A percentile compares a stretch with the other conserved stretches of the same genome.
Conservation (phyloP, 1,140 invertebrate species). For the Caenorhabditis inopinata region DNA sequence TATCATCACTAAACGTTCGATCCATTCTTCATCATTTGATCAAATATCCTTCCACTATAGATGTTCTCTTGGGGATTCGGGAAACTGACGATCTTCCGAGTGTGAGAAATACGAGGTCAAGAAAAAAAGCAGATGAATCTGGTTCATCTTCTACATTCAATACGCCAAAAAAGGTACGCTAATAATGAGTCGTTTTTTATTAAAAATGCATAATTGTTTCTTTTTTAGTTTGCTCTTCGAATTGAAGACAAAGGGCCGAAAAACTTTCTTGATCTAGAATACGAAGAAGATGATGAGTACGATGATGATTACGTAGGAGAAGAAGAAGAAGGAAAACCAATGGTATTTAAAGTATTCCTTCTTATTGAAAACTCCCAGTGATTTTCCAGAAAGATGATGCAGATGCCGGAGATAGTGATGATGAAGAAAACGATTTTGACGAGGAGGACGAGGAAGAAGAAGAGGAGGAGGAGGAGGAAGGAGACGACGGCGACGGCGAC, state of each 20-base stretch:
- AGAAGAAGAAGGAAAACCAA: too few species aligned
- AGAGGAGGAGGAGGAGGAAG: constrained; percentile 46
- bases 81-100: neutral
- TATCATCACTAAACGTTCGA: neutral
- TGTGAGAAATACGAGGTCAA: neutral
- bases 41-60: neutral
- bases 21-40: constrained; percentile 27
- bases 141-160: neutral
- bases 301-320: constrained; percentile 12
- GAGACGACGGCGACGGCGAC: too few species aligned
- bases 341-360: too few species aligned
- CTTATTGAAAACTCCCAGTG: too few species aligned
- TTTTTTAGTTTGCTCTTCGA: neutral
- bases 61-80: neutral
- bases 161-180: neutral
- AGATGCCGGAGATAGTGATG: neutral
- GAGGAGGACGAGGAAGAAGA: constrained; percentile 51
- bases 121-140: constrained; percentile 12
- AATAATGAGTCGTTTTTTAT: neutral
- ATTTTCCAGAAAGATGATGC: neutral
- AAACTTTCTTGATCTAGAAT: constrained; percentile 15
- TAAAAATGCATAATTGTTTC: neutral
- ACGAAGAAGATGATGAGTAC: constrained; percentile 22
- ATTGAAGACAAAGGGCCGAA: neutral
- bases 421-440: constrained; percentile 28